Base-by-base conservation (phyloP, 37 sponge, comb jelly and placozoan genomes). In the Halichondria panicea region DNA sequence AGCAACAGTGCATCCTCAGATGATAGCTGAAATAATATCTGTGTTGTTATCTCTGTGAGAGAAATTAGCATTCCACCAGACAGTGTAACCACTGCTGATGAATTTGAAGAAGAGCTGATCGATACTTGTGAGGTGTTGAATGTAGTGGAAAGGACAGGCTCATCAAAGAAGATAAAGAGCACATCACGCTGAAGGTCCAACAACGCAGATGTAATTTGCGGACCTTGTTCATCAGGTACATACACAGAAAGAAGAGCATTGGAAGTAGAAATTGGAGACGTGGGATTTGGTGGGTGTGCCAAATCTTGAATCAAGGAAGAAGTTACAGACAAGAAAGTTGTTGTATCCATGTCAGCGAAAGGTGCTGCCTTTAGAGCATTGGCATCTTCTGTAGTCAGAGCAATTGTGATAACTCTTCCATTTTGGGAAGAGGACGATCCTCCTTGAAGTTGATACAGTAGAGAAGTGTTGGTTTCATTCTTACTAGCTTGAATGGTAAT, bases 101-200 rank as follows among this genome's bases (percentile, higher is more conserved):
- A 21, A 45, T 69, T 56, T 9, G 74, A 32, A 6, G 34, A 8
- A 9, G 77, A 75, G 31, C 74, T 80, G 7, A 89, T 69, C 7
- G 73, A 68, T 41, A 93, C 53, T 22, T 39, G 52, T 25, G 82
- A 44, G 2, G 75, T 53, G 33, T 82, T 53, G 43, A 93, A 42
- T 35, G 82, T 82, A 25, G 85, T 55, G 24, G 71, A 71, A 37
- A 68, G 56, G 7, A 95, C 79, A 45, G 96, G 96, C 57, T 95
- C 93, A 68, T 89, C 63, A 70, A 95, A 95, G 11, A 87, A 82
- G 30, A 95, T 22, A 15, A 52, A 13, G 15, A 95, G 71, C 19
- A 63, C 64, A 66, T 93, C 84, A 32, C 65, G 53, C 31, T 70
- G 31, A 4, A 92, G 81, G 62, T 95, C 71, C 38, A 95, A 72